These are phyloP conservation scores for Phoeniculus purpureus DNA, from an alignment of 2,797 vertebrate species.

Conservation along the genomic window DNA sequence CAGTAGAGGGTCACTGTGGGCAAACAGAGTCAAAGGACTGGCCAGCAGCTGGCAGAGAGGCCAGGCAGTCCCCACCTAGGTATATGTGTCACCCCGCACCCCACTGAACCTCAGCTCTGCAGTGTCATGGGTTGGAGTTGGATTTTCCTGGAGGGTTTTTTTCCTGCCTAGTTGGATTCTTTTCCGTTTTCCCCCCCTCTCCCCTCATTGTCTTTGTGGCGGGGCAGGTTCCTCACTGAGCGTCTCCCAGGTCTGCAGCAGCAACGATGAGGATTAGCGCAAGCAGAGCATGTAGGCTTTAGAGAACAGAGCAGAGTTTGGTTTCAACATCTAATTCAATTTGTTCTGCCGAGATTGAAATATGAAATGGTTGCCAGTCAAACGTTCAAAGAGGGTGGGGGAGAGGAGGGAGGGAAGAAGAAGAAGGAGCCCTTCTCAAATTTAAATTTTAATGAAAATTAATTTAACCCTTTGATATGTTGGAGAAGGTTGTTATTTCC, in stretches of 20 bases:
- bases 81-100: not conserved
- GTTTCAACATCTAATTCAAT: constrained; percentile 84
- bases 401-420: constrained; percentile 36
- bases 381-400: constrained; percentile 72
- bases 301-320: constrained; percentile 77
- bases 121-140: not conserved
- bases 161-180: not conserved
- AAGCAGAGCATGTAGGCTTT: constrained; percentile 75
- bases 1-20: rapidly evolving
- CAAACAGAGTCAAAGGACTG: not conserved
- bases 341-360: constrained; percentile 85
- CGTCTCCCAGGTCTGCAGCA: constrained; percentile 44
- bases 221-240: constrained; percentile 42
- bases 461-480: constrained; percentile 77
- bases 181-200: rapidly evolving
- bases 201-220: constrained; percentile 54
- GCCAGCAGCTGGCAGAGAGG: rapidly evolving
- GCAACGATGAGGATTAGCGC: constrained; percentile 72
- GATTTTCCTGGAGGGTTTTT: not conserved
- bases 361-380: constrained; percentile 84
- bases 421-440: constrained; percentile 68
- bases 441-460: constrained; percentile 80
- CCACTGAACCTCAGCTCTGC: not conserved
- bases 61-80: not conserved
- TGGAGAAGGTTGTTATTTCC: constrained; percentile 27